Evolutionary conservation across 2,888 invertebrate genomes (phyloP).

Genomic region (Lagria hirta): DNA sequence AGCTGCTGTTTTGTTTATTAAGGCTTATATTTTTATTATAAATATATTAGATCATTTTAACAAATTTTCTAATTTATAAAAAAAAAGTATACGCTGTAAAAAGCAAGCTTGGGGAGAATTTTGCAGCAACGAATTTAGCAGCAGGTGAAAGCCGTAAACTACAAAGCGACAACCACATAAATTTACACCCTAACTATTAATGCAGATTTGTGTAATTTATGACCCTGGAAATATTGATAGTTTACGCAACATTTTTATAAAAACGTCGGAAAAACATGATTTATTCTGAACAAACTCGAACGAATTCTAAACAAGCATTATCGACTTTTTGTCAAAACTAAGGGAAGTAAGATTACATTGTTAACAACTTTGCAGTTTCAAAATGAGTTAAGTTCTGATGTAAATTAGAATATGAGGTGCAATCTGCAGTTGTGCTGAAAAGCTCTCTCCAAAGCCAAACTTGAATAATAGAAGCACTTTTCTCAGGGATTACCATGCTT

Average conservation of each 20-base stretch:
- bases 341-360: neutral
- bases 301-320: neutral
- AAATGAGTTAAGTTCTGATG: conserved; percentile 7
- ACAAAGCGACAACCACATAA: conserved; percentile 3
- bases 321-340: neutral
- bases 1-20: too few species aligned
- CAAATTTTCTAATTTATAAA: too few species aligned
- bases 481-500: too few species aligned
- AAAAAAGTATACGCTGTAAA: too few species aligned
- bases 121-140: neutral
- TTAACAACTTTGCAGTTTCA: neutral
- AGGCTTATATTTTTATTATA: too few species aligned
- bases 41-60: too few species aligned
- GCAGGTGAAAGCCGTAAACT: conserved; percentile 2
- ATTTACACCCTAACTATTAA: conserved; percentile 1
- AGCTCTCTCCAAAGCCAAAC: conserved; percentile 8
- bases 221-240: conserved; percentile 12
- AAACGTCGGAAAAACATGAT: conserved; percentile 2
- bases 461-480: conserved; percentile 8
- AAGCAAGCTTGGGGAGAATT: too few species aligned
- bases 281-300: conserved; percentile 8
- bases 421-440: conserved; percentile 6
- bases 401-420: conserved; percentile 4
- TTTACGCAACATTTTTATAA: conserved; percentile 9
- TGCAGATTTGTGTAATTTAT: conserved; percentile 11